These are phyloP conservation scores for Antedon mediterranea DNA, from an alignment of 53 echinoderm and acorn worm genomes.

Conservation along the genomic window DNA sequence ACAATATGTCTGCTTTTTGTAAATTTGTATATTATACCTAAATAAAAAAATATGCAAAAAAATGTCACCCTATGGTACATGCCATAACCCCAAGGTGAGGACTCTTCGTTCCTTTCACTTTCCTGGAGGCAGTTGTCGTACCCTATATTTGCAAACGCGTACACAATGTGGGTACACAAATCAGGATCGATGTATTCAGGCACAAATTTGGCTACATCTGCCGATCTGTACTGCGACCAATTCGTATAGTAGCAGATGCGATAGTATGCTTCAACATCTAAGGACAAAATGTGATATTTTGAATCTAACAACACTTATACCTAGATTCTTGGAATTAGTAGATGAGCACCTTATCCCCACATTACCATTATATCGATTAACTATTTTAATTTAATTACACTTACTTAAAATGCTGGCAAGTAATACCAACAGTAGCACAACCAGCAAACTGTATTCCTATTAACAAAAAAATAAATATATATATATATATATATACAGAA, in stretches of 20 bases:
- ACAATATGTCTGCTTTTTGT: no score
- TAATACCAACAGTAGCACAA: background rate
- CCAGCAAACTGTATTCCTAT: background rate
- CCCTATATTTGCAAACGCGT: background rate
- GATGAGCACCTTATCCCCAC: no score
- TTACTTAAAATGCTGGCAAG: background rate
- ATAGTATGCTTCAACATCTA: background rate
- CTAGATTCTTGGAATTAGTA: no score
- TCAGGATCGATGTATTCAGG: background rate
- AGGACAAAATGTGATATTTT: background rate
- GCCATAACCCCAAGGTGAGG: slow-evolving; percentile 10
- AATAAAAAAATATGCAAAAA: no score
- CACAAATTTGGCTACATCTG: background rate
- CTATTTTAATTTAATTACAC: no score
- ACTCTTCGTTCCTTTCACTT: slow-evolving; percentile 41
- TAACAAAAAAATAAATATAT: no score
- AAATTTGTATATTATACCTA: no score
- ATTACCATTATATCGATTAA: no score
- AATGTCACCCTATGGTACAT: slow-evolving; percentile 14
- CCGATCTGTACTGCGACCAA: background rate
- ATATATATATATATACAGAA: no score
- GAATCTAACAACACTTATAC: no score
- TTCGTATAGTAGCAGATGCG: background rate
- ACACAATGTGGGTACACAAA: background rate
- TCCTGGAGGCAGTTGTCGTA: slow-evolving; percentile 1